These are phyloP conservation scores for Spodoptera exigua DNA, from an alignment of 2,888 invertebrate genomes.

Conservation along the genomic window DNA sequence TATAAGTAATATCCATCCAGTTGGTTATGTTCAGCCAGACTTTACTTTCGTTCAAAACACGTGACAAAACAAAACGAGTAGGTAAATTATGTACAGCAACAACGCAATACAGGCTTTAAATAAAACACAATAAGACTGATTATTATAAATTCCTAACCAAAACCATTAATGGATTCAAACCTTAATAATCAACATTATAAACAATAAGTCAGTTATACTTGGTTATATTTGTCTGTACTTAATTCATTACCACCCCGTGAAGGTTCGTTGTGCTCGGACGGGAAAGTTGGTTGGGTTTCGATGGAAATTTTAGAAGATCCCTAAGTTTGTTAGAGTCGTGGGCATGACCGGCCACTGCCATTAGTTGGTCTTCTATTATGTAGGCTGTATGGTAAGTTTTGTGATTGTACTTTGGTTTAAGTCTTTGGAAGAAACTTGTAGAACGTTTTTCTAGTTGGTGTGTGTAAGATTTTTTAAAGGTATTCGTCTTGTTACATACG, in stretches of 20 bases:
- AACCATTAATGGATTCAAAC: neutral
- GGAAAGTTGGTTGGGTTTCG: constrained; percentile 62
- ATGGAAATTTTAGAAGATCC: constrained; percentile 64
- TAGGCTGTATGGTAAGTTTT: constrained; percentile 18
- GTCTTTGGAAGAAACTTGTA: constrained; percentile 22
- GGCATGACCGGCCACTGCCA: constrained; percentile 51
- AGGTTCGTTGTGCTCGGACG: constrained; percentile 71
- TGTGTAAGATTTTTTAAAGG: neutral
- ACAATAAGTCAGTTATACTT: constrained; percentile 37
- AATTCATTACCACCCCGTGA: constrained; percentile 41
- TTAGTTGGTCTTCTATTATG: constrained; percentile 35
- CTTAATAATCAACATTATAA: constrained; percentile 14
- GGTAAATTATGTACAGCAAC: too few relatives aligned
- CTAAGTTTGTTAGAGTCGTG: constrained; percentile 50
- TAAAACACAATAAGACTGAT: too few relatives aligned
- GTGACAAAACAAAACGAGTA: neutral
- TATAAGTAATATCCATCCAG: too few relatives aligned
- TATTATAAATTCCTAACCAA: too few relatives aligned
- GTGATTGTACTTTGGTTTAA: constrained; percentile 21
- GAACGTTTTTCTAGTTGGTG: neutral
- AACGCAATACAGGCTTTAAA: too few relatives aligned
- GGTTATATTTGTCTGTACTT: constrained; percentile 5
- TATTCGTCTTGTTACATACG: too few relatives aligned
- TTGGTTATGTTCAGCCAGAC: too few relatives aligned
- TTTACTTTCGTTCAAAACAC: neutral